phyloP scores from a whole-genome alignment of 2,113 vertebrate species.

The Barnardius zonarius region DNA sequence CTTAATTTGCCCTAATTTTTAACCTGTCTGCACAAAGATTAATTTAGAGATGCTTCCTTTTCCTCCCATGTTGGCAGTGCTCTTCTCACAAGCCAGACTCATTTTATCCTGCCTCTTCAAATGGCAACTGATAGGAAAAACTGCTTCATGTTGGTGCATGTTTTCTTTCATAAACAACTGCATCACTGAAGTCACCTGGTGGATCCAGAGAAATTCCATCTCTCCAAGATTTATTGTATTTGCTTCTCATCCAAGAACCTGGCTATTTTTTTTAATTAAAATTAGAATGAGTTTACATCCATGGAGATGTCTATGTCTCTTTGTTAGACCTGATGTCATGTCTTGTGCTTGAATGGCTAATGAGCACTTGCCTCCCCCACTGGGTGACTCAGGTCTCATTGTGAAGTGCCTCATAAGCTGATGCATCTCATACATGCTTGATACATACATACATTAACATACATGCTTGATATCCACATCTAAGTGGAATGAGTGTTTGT shows the following conservation, averaged over 20 bases:
- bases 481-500: not conserved
- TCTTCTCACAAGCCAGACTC: not conserved
- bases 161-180: not conserved
- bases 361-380: not conserved
- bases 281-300: not conserved
- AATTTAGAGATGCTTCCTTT: not conserved
- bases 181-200: not conserved
- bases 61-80: accelerated
- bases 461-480: not conserved
- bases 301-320: not conserved
- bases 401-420: not conserved
- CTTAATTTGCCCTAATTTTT: not conserved
- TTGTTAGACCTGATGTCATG: not conserved
- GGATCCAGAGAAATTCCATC: not conserved
- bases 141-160: not conserved
- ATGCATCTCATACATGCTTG: not conserved
- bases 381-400: not conserved
- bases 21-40: not conserved
- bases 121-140: not conserved
- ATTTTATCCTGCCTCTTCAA: not conserved
- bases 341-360: not conserved
- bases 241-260: not conserved
- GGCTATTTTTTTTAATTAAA: not conserved
- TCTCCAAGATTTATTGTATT: not conserved
- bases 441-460: not conserved